Evolutionary conservation across 2,113 vertebrate genomes (phyloP), one percentile per base, ranked within the genome.

Genomic region (Turnix velox): DNA sequence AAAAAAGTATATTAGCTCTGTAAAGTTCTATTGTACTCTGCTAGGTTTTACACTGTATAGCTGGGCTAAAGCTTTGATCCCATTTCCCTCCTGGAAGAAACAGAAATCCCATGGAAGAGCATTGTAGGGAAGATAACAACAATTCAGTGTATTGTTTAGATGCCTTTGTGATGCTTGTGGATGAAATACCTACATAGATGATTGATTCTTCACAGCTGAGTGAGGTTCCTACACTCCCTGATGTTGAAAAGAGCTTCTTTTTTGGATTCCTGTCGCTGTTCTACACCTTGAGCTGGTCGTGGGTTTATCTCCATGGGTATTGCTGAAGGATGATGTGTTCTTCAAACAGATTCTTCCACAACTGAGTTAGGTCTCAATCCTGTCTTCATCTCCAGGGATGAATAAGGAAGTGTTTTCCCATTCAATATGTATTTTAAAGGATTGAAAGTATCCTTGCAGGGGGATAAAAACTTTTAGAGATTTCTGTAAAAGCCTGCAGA

Each of bases 271-370:
- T 76, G 28, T 30, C 40, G 20, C 37, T 66, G 14, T 58, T 94
- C 72, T 23, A 66, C 25, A 24, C 27, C 14, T 18, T 66, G 40
- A 73, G 5, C 30, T 69, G 23, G 6, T n/a, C 0, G 0, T 76
- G 66, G 37, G 18, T 76, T 91, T 91, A 10, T 62, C 14, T 5
- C 42, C 73, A 2, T 12, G 58, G 51, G 24, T 69, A 14, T 54
- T 92, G 42, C 27, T 43, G n/a, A 35, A 40, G 61, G 25, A 46
- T 43, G 10, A n/a, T 39, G 15, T 71, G 72, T 58, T 88, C 72
- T 83, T 80, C 55, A 37, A 51, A 37, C 11, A 46, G 16, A 35
- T 46, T 48, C 7, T 69, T 5, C 27, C 28, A 28, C 31, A 27
- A 62, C 52, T 6, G 16, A 54, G 3, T 57, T 65, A 63, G 30